Base-by-base conservation (phyloP, 1,140 invertebrate genomes). In the Microplitis demolitor region DNA sequence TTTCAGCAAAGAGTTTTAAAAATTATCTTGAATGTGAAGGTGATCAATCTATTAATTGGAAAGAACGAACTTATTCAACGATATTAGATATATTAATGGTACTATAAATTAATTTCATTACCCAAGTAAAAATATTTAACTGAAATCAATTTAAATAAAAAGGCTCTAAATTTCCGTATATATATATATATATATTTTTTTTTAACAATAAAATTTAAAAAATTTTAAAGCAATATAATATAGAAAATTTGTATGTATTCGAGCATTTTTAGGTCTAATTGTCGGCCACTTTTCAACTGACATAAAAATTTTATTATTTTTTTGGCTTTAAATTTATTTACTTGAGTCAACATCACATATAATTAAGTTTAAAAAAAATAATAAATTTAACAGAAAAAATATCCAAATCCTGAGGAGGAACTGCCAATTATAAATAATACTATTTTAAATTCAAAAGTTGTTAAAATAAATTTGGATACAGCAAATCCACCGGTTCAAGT, bases 1-100 rank as follows among this genome's bases (percentile, higher is more conserved):
- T 91, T 9, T 92, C 91, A 5, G 88, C 88, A 0, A 84, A 79
- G 66, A 88, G 88, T 13, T 83, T 88, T 33, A 45, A 78, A 1
- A 85, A 90, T 16, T 92, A 92, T 80, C 83, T 86, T 85, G 82
- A 87, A 2, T 92, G 90, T 77, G 87, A 89, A 61, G 92, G 92
- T 2, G 87, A 92, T 82, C 69, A 77, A 24, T 66, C 88, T 8
- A 83, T 90, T 4, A 88, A 90, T 77, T 93, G 92, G 91, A 91
- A 90, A 74, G 79, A 86, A 14, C 87, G 85, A 73, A 91, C 91
- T 34, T 93, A 89, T 77, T 87, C 81, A 69, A 89, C 82, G 34
- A 80, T 93, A 69, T 84, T 93, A 9, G 82, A 89, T 74, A 66
- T 92, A 33, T 82, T 93, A 66, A 87, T 89, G 85, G 90, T 91